Base-by-base conservation (phyloP, 2,797 vertebrate genomes). In the Anniella stebbinsi region DNA sequence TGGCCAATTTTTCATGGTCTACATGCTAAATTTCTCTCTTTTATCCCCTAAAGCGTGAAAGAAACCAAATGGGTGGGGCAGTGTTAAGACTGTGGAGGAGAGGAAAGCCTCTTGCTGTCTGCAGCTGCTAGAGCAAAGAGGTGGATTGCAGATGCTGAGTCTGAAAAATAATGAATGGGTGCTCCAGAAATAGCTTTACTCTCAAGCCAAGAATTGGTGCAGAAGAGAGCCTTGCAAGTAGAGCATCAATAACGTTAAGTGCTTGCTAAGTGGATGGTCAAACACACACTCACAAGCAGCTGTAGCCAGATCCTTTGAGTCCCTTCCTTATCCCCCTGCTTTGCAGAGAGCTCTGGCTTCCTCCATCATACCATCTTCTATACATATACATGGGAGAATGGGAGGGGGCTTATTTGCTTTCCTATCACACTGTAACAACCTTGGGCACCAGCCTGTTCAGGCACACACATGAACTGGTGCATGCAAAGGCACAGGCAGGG, bases 211-310 rank as follows among this genome's bases (percentile, higher is more conserved):
- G 38, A 45, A 70, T 54, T 70, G 77, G 82, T 86, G 82, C 80
- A 51, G 80, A 82, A 30, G 67, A 54, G 84, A 36, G 82, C 66
- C 69, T 86, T 83, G 83, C 72, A 93, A 91, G 51, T 90, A 75
- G 88, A 93, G 92, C 92, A 87, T 92, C 92, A 91, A 75, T 91
- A 93, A 92, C 84, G 85, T 54, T 80, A 92, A 93, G 82, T 86
- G 88, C 84, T 84, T 91, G 45, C 51, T 83, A 84, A 90, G 80
- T 82, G 84, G 78, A 82, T 82, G 84, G 84, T 81, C 66, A 54
- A 12, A 57, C 60, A 75, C 78, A 82, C 17, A 17, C 84, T 80
- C 75, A 41, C 83, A 77, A 54, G 70, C 57, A 54, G 70, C 69
- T 51, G 51, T 67, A 87, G 63, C 69, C 72, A 33, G 86, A 83